Percentiles rank a stretch among this genome's conserved stretches.
Evolutionary conservation across 2,888 invertebrate genomes (phyloP).

Genomic region (Psococerastis gibbosa): DNA sequence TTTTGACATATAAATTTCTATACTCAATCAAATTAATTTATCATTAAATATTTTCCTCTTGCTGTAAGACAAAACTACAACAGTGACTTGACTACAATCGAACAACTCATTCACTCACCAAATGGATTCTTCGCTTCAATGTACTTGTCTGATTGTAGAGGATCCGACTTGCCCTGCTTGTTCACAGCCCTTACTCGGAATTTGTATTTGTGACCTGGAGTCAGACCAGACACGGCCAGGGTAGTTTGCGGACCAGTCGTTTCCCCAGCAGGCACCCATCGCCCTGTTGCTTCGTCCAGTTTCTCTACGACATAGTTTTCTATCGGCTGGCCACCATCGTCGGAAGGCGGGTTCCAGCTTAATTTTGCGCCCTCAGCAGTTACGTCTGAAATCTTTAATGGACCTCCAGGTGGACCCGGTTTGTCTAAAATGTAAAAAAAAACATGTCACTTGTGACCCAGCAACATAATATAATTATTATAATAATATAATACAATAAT

Average conservation of each 20-base stretch:
- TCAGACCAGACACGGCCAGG: conserved; percentile 62
- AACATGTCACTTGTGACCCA: too few species aligned
- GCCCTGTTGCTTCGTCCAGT: conserved; percentile 68
- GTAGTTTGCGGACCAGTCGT: conserved; percentile 67
- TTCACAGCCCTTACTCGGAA: conserved; percentile 94
- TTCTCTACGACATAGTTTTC: conserved; percentile 91
- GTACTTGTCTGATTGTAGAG: conserved; percentile 66
- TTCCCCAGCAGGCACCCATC: conserved; percentile 88
- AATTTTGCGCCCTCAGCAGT: conserved; percentile 78
- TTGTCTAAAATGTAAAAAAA: conserved; percentile 38
- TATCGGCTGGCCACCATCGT: conserved; percentile 87
- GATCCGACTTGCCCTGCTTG: conserved; percentile 91
- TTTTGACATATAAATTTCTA: background rate
- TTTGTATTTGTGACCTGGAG: conserved; percentile 91
- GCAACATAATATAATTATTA: too few species aligned
- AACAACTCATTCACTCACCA: conserved; percentile 35
- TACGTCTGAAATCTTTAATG: conserved; percentile 75
- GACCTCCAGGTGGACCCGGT: conserved; percentile 80
- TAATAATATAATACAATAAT: too few species aligned
- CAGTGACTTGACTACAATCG: too few species aligned
- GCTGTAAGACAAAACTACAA: too few species aligned
- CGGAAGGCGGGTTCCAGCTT: conserved; percentile 81
- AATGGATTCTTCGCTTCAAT: conserved; percentile 96
- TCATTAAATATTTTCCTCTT: background rate
- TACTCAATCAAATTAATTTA: background rate